Base-by-base conservation (phyloP, 2,888 invertebrate species). In the Flexamia atlantica region DNA sequence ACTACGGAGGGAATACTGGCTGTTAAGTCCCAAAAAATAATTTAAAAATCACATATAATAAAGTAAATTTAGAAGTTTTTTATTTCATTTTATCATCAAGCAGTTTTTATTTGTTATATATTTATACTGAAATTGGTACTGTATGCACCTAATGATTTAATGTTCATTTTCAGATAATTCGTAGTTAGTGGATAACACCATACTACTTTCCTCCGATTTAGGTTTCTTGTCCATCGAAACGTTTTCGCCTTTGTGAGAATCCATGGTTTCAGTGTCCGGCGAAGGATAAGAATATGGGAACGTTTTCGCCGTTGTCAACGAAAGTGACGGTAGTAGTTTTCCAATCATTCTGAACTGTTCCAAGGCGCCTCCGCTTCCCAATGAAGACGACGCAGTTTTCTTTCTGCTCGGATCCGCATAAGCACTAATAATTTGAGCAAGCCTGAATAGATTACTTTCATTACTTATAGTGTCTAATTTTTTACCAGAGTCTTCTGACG, bases 331-430 rank as follows among this genome's bases (percentile, higher is more conserved):
- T 2, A 64, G 17, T 28, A 64, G 30, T 64, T 64, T 64, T 28
- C 64, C 64, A 4, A 30, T 64, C 3, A 64, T 64, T 64, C 28
- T 64, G 14, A 64, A 64, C 17, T 64, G 64, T 30, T 64, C 64
- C 28, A 64, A 64, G 10, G 64, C 64, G 14, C 53, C 53, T 7
- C 53, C 53, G 10, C 64, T 64, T 64, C 64, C 64, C 3, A 64
- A 2, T n/a, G 64, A 28, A 30, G 64, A 64, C 14, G 28, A 64
- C 12, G 28, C 28, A 28, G 25, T 25, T 64, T 64, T 64, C 64
- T 64, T 64, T 4, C 25, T 64, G 57, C 23, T 7, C 3, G 20
- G 2, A 23, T 57, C 57, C 20, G 57, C 57, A 57, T 23, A 57
- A 14, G 50, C 4, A 23, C 57, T 57, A 2, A 64, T 64, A 12